Evolutionary conservation across 1,140 invertebrate species (phyloP).

Genomic region (Mycetomoellerius zeteki): DNA sequence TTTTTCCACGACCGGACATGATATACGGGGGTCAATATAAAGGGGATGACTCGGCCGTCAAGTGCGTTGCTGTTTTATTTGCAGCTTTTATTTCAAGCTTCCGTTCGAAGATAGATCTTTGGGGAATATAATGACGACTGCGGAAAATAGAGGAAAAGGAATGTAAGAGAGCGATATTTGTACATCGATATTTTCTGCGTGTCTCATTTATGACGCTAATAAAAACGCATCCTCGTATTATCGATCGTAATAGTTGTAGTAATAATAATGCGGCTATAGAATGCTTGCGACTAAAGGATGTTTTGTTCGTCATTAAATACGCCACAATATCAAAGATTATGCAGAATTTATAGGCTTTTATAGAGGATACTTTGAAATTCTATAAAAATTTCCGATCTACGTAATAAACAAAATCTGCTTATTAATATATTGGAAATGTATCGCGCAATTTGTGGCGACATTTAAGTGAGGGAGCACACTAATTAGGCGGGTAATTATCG

Average conservation of each 20-base stretch:
- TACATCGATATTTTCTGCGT: slow-evolving; percentile 5
- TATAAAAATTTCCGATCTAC: neutral
- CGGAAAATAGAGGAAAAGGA: neutral
- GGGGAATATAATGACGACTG: slow-evolving; percentile 10
- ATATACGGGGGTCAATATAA: slow-evolving; percentile 50
- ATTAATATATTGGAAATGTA: slow-evolving; percentile 12
- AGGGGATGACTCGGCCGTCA: slow-evolving; percentile 49
- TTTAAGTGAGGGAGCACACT: slow-evolving; percentile 56
- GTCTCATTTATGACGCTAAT: neutral
- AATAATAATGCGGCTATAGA: neutral
- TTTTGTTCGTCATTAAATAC: neutral
- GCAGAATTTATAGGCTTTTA: neutral
- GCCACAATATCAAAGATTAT: neutral
- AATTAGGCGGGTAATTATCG: slow-evolving; percentile 74
- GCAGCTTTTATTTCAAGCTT: slow-evolving; percentile 53
- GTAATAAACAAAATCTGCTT: slow-evolving; percentile 19
- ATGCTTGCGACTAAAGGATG: neutral
- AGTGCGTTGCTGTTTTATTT: slow-evolving; percentile 51
- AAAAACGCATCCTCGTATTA: neutral
- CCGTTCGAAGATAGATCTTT: slow-evolving; percentile 25
- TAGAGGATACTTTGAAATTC: neutral
- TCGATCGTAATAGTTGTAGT: neutral
- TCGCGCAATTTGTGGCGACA: slow-evolving; percentile 40
- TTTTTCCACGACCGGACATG: slow-evolving; percentile 42
- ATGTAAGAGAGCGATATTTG: neutral